phyloP scores from a whole-genome alignment of 2,888 invertebrate species.

The Cepaea hortensis region DNA sequence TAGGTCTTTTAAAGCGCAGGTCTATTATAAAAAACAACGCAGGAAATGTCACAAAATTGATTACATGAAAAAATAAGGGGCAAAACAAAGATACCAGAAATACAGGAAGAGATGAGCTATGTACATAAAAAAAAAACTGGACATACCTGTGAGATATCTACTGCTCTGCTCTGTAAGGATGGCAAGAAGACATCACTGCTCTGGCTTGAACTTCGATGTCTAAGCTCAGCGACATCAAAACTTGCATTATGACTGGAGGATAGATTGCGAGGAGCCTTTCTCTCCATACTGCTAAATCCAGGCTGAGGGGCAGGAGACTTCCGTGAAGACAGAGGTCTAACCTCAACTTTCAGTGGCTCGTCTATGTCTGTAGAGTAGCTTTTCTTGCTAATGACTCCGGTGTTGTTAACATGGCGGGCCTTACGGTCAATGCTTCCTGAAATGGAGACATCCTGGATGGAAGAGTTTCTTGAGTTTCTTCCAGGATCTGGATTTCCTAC shows the following conservation, averaged over 20 bases:
- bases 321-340: constrained; percentile 26
- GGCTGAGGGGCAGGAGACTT: constrained; percentile 40
- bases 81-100: not conserved
- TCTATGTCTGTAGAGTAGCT: constrained; percentile 36
- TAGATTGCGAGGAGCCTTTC: constrained; percentile 23
- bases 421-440: constrained; percentile 48
- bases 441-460: not conserved
- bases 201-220: constrained; percentile 51
- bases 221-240: constrained; percentile 38
- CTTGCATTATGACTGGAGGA: constrained; percentile 38
- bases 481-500: not conserved
- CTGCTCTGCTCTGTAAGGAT: constrained; percentile 48
- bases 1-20: too few relatives aligned
- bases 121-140: not conserved
- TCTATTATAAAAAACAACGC: not conserved
- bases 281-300: constrained; percentile 41
- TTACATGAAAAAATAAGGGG: not conserved
- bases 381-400: constrained; percentile 38
- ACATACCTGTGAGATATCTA: constrained; percentile 57
- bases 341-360: constrained; percentile 22
- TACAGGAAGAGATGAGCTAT: not conserved
- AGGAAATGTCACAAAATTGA: not conserved
- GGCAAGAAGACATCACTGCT: constrained; percentile 59
- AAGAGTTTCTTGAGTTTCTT: not conserved
- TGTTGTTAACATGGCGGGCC: constrained; percentile 20